These are phyloP conservation scores for Bembecia ichneumoniformis DNA, from an alignment of 2,888 invertebrate genomes.

Conservation along the genomic window DNA sequence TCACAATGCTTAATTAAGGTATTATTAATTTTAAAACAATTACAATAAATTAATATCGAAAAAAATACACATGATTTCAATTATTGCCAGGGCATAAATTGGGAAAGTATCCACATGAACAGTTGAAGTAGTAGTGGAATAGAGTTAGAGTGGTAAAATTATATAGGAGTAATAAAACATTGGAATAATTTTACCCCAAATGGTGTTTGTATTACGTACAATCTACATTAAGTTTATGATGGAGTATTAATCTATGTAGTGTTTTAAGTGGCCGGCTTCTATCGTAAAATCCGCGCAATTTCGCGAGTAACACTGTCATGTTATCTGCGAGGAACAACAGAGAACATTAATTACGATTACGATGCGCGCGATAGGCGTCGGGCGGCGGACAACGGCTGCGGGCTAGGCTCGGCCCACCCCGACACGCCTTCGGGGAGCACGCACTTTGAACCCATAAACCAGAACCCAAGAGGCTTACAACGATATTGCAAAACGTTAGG, in stretches of 20 bases:
- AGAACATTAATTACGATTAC: conserved; percentile 45
- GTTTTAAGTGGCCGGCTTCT: background rate
- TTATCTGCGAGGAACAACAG: background rate
- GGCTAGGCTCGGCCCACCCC: conserved; percentile 11
- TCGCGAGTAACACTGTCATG: background rate
- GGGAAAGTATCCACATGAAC: no score
- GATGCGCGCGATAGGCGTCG: conserved; percentile 5
- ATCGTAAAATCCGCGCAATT: background rate
- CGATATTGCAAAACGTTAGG: conserved; percentile 9
- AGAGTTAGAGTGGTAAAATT: no score
- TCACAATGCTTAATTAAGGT: no score
- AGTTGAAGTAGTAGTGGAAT: no score
- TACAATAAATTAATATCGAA: no score
- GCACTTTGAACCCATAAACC: conserved; percentile 25
- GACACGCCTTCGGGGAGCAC: conserved; percentile 25
- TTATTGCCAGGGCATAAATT: no score
- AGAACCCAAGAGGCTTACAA: conserved; percentile 17
- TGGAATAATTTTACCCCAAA: no score
- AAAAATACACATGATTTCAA: no score
- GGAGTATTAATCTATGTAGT: background rate
- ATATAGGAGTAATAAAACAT: no score
- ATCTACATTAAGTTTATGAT: background rate
- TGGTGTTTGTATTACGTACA: no score
- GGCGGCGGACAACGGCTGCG: conserved; percentile 1
- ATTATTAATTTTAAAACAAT: no score